Conservation (phyloP, 1,140 invertebrate species). For the Atopsyche davidsoni region DNA sequence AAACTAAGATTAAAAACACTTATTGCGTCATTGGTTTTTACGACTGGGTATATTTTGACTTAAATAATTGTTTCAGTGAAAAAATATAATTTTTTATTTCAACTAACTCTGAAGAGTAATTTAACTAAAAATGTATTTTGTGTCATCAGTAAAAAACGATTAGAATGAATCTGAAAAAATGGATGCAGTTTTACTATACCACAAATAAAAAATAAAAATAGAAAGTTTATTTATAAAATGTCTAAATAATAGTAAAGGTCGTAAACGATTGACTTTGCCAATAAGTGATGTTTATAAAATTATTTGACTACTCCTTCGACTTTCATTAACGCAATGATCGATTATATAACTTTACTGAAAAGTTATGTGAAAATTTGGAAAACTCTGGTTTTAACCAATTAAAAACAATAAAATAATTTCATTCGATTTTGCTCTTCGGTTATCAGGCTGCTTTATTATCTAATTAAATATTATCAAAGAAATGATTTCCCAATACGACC, state of each 20-base stretch:
- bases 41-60: background rate
- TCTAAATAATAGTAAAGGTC: no score
- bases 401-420: background rate
- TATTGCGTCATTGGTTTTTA: background rate
- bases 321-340: no score
- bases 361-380: no score
- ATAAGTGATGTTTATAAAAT: no score
- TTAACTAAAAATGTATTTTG: background rate
- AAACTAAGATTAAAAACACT: conserved; percentile 12
- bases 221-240: background rate
- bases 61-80: background rate
- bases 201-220: background rate
- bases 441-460: background rate
- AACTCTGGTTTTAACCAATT: no score
- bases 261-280: no score
- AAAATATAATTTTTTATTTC: background rate
- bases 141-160: background rate
- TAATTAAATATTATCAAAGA: conserved; percentile 1
- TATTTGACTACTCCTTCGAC: no score
- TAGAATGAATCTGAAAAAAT: no score
- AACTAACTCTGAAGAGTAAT: background rate
- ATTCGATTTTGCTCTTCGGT: background rate
- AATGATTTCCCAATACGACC: background rate
- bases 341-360: no score
- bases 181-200: no score